These are phyloP conservation scores for Mesodorylaimus sp. DNA, from an alignment of 2,888 invertebrate species.

Conservation along the genomic window DNA sequence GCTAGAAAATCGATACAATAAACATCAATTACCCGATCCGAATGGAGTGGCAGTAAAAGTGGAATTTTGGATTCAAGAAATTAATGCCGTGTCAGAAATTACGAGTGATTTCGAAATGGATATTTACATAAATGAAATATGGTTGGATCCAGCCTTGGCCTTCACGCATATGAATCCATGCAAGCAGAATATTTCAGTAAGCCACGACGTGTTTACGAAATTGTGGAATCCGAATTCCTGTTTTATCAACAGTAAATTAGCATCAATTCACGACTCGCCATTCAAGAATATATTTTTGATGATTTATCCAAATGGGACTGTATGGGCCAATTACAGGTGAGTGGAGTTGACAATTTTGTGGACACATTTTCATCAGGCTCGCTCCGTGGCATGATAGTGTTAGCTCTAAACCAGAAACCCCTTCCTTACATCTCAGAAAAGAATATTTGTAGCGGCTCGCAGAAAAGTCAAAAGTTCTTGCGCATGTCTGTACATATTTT, in stretches of 20 bases:
- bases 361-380: background rate
- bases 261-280: conserved; percentile 9
- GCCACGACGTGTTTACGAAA: conserved; percentile 2
- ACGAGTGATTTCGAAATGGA: conserved; percentile 31
- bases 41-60: conserved; percentile 24
- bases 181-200: conserved; percentile 26
- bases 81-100: conserved; percentile 25
- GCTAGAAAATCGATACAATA: conserved; percentile 24
- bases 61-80: conserved; percentile 29
- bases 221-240: conserved; percentile 10
- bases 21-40: conserved; percentile 24
- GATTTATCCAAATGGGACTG: conserved; percentile 10
- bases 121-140: conserved; percentile 28
- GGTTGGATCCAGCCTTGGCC: conserved; percentile 1
- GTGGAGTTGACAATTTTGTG: background rate
- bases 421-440: no score
- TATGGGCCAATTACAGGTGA: conserved; percentile 11
- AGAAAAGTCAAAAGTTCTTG: no score
- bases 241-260: conserved; percentile 10
- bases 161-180: conserved; percentile 26
- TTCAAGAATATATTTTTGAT: conserved; percentile 9
- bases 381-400: no score
- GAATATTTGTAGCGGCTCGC: no score
- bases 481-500: no score
- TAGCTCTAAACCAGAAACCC: no score